These are phyloP conservation scores for Erithacus rubecula DNA, from an alignment of 2,797 vertebrate species.

Conservation along the genomic window DNA sequence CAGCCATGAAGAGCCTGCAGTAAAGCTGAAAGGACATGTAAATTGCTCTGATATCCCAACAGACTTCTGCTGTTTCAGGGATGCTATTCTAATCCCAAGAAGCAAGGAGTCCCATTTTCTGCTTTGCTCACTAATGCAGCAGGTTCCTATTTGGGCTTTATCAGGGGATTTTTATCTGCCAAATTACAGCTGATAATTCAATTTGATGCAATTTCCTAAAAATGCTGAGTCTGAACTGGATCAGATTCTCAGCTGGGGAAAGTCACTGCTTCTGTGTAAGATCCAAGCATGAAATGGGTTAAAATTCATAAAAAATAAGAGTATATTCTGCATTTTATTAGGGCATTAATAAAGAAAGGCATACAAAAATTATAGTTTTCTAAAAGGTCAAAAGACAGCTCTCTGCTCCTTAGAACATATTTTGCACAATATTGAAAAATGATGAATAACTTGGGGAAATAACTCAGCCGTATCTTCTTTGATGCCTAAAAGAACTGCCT, in stretches of 20 bases:
- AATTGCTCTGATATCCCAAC: conserved; percentile 57
- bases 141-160: background rate
- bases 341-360: conserved; percentile 19
- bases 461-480: background rate
- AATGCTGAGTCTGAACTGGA: background rate
- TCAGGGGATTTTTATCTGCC: conserved; percentile 2
- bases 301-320: conserved; percentile 8
- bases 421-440: conserved; percentile 34
- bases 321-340: conserved; percentile 12
- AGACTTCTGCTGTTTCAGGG: conserved; percentile 49
- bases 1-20: conserved; percentile 65
- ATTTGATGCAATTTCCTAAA: conserved; percentile 10
- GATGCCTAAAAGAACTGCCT: background rate
- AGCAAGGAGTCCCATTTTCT: conserved; percentile 35
- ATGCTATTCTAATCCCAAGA: conserved; percentile 51
- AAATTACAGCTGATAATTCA: conserved; percentile 13
- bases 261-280: background rate
- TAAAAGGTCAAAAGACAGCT: conserved; percentile 46
- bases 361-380: conserved; percentile 22
- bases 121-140: background rate
- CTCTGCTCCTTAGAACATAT: conserved; percentile 2
- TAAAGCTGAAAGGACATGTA: conserved; percentile 63
- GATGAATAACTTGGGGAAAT: background rate
- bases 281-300: background rate
- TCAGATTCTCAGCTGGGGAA: background rate